A percentile compares a stretch with the other conserved stretches of the same genome.
phyloP scores from a whole-genome alignment of 2,888 invertebrate genomes.

The Ditylenchus weischeri region DNA sequence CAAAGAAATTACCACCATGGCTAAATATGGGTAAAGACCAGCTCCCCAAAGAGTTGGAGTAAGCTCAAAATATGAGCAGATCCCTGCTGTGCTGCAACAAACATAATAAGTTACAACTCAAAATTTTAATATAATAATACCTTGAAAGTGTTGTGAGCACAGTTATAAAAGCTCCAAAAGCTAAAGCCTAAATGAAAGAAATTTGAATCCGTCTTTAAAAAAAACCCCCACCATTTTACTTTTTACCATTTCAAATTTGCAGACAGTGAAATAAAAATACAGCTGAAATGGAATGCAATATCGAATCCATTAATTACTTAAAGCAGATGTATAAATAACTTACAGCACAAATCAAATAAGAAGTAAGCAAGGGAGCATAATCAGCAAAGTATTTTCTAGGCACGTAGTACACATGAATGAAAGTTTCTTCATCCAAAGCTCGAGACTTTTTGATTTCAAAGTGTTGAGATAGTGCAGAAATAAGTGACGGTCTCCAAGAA shows the following conservation, averaged over 20 bases:
- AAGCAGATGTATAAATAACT: not conserved
- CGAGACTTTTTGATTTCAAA: conserved; percentile 35
- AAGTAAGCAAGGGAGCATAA: conserved; percentile 45
- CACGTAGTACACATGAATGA: conserved; percentile 52
- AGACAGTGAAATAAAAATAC: conserved; percentile 58
- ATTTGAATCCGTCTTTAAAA: not conserved
- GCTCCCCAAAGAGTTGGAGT: conserved; percentile 63
- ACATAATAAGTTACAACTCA: too few relatives aligned
- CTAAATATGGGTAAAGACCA: conserved; percentile 88
- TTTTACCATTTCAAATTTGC: conserved; percentile 88
- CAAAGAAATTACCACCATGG: conserved; percentile 72
- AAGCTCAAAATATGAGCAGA: conserved; percentile 59
- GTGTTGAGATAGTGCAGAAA: conserved; percentile 17
- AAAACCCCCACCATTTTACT: conserved; percentile 68
- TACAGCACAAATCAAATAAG: conserved; percentile 47
- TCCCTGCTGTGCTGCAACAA: conserved; percentile 71
- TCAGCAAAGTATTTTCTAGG: conserved; percentile 51
- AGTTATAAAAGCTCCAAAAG: conserved; percentile 83
- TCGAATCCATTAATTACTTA: not conserved
- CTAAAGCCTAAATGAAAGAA: conserved; percentile 65
- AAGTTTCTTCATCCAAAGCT: conserved; percentile 44
- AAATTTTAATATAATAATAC: not conserved
- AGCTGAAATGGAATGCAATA: conserved; percentile 31
- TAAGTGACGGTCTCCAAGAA: conserved; percentile 21
- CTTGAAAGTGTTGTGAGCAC: conserved; percentile 72